Evolutionary conservation across 2,113 vertebrate genomes (phyloP).

Genomic region (Leptocoma aspasia): DNA sequence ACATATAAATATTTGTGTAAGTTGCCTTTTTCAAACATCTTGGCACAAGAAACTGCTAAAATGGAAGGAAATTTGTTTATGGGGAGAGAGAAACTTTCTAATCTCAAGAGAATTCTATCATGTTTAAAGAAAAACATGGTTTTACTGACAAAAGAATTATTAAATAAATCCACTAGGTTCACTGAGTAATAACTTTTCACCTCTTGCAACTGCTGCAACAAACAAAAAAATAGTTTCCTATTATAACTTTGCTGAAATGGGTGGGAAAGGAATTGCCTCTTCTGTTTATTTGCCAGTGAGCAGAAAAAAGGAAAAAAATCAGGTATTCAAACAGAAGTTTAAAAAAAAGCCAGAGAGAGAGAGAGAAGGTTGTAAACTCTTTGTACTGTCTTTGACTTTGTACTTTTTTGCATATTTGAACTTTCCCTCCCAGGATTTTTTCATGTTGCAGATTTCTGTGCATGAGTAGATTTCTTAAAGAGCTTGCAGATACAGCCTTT

Average conservation of each 20-base stretch:
- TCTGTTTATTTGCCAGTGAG: conserved; percentile 12
- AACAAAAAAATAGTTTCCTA: background rate
- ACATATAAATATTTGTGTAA: background rate
- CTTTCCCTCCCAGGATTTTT: conserved; percentile 25
- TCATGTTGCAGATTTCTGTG: conserved; percentile 20
- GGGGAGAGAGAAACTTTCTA: background rate
- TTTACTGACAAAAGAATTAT: background rate
- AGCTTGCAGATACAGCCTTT: background rate
- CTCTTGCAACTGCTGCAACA: background rate
- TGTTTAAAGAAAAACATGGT: background rate
- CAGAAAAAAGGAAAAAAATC: background rate
- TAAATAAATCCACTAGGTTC: background rate
- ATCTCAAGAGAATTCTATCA: background rate
- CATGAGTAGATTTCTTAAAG: conserved; percentile 30
- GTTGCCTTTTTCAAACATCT: background rate
- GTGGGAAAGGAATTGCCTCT: background rate
- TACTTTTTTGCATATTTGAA: conserved; percentile 54
- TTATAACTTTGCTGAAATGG: background rate
- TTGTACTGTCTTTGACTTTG: conserved; percentile 53
- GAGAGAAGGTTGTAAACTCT: background rate
- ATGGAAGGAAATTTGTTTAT: background rate
- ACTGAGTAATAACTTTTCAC: background rate
- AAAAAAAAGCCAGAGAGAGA: background rate
- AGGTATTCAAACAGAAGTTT: background rate
- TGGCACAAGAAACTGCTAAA: background rate